Conservation (phyloP, 2,888 invertebrate species). For the Neoitamus cyanurus region DNA sequence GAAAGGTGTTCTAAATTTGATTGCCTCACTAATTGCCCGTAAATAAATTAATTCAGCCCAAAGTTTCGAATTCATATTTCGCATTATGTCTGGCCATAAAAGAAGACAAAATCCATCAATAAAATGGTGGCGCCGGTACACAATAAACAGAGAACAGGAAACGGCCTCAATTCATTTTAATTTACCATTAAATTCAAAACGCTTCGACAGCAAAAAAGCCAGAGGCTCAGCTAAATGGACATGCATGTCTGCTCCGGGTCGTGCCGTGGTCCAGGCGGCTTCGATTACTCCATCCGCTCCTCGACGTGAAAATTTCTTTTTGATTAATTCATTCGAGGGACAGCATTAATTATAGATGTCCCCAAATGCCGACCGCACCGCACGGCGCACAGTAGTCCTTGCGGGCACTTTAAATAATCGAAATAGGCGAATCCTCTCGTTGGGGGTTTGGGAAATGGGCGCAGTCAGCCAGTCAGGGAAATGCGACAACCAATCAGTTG, state of each 20-base stretch:
- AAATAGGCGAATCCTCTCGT: neutral
- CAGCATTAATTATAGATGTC: neutral
- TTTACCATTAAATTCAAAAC: neutral
- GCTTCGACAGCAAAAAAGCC: neutral
- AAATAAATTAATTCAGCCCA: neutral
- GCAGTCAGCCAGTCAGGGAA: neutral
- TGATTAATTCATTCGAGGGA: neutral
- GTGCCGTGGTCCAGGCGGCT: neutral
- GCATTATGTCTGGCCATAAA: neutral
- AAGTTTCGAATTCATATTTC: neutral
- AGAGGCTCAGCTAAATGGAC: neutral
- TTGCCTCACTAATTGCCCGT: neutral
- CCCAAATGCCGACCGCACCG: neutral
- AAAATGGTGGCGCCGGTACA: neutral
- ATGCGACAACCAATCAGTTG: constrained; percentile 31
- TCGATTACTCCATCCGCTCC: neutral
- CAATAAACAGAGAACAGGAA: neutral
- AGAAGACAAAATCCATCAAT: neutral
- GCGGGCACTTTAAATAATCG: constrained; percentile 5
- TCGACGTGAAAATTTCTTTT: neutral
- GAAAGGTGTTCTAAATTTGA: neutral
- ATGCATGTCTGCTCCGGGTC: neutral
- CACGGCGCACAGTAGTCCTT: neutral
- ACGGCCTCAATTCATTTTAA: neutral
- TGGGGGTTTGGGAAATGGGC: neutral